phyloP scores from a whole-genome alignment of 1,140 invertebrate genomes.

The Leptestheria dahalacensis region DNA sequence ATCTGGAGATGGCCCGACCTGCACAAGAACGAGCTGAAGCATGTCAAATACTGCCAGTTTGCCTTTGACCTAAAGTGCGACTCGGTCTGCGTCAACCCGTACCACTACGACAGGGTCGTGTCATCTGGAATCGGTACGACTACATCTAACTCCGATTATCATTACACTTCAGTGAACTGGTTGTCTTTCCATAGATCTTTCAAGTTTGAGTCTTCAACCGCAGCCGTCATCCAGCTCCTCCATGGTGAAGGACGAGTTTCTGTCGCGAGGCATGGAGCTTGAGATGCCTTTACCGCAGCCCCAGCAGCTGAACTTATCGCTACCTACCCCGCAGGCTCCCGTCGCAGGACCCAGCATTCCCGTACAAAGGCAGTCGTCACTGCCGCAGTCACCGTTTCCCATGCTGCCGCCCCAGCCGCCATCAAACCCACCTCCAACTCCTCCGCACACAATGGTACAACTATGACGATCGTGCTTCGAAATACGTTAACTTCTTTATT shows the following conservation, averaged over 20 bases:
- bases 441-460: background rate
- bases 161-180: conserved; percentile 11
- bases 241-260: conserved; percentile 54
- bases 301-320: background rate
- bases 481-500: too few species aligned
- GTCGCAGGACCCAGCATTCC: too few species aligned
- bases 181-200: conserved; percentile 54
- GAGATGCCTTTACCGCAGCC: background rate
- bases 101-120: conserved; percentile 98
- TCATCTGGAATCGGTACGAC: conserved; percentile 78
- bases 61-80: conserved; percentile 87
- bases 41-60: conserved; percentile 90
- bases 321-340: too few species aligned
- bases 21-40: conserved; percentile 97
- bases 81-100: conserved; percentile 97
- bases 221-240: conserved; percentile 27
- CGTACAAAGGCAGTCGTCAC: too few species aligned
- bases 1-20: conserved; percentile 99
- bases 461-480: too few species aligned
- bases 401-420: background rate
- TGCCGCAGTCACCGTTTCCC: background rate
- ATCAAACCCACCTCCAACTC: background rate
- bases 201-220: conserved; percentile 59
- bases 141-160: conserved; percentile 6
- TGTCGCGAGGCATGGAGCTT: conserved; percentile 38